These are phyloP conservation scores for Morone saxatilis DNA, from an alignment of 2,113 vertebrate species.

Conservation along the genomic window DNA sequence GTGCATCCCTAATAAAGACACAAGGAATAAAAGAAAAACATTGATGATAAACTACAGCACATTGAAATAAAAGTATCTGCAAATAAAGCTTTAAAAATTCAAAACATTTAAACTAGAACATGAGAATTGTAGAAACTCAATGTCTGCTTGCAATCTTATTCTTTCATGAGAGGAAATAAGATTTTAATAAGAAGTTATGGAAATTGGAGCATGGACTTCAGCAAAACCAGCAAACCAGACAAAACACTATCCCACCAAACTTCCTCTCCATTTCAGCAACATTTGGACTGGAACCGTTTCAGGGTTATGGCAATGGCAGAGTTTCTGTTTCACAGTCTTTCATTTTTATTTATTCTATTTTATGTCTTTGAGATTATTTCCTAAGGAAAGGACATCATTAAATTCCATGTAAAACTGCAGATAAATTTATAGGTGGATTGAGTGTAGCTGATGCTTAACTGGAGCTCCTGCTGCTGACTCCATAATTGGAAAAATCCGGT, in stretches of 20 bases:
- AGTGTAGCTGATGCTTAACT: not conserved
- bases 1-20: not conserved
- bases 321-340: conserved; percentile 13
- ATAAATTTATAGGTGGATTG: not conserved
- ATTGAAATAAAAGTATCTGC: not conserved
- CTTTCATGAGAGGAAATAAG: conserved; percentile 28
- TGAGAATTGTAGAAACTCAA: not conserved
- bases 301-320: not conserved
- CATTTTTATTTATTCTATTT: not conserved
- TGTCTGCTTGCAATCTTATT: conserved; percentile 28
- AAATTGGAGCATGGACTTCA: not conserved
- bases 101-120: not conserved
- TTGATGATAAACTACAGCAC: not conserved
- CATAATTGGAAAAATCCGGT: conserved; percentile 2
- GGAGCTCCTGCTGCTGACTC: conserved; percentile 15
- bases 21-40: not conserved
- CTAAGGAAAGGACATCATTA: not conserved
- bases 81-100: not conserved
- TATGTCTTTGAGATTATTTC: too few relatives aligned
- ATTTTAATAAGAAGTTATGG: conserved; percentile 11
- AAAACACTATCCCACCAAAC: conserved; percentile 11
- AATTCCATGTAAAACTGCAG: not conserved
- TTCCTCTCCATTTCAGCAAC: conserved; percentile 15
- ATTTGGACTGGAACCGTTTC: conserved; percentile 9
- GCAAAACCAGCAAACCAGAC: conserved; percentile 28